These are phyloP conservation scores for Bovichtus diacanthus DNA, from an alignment of 2,797 vertebrate species.

Conservation along the genomic window DNA sequence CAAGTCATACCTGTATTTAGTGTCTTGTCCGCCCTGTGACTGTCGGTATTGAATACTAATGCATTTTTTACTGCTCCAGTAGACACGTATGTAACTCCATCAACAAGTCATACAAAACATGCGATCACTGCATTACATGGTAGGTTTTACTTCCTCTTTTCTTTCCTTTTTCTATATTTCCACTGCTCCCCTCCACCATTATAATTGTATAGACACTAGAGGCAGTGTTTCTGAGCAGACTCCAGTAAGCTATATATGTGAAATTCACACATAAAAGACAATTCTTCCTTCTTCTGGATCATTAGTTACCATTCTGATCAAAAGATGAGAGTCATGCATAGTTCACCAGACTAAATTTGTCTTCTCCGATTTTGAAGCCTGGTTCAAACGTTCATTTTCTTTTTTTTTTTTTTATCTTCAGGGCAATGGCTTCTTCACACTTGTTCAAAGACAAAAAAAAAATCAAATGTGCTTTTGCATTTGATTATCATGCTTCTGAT, in stretches of 20 bases:
- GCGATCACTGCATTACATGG: slow-evolving; percentile 53
- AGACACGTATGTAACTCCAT: slow-evolving; percentile 28
- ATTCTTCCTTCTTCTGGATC: slow-evolving; percentile 22
- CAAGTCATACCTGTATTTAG: slow-evolving; percentile 44
- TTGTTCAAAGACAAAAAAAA: slow-evolving; percentile 52
- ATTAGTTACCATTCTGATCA: slow-evolving; percentile 59
- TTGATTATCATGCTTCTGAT: slow-evolving; percentile 61
- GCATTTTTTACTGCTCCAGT: slow-evolving; percentile 31
- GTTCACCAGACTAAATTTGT: slow-evolving; percentile 66
- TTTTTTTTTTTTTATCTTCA: slow-evolving; percentile 50
- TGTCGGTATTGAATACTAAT: slow-evolving; percentile 38
- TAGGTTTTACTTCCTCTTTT: slow-evolving; percentile 36
- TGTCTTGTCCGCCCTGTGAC: slow-evolving; percentile 13
- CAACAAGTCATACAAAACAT: slow-evolving; percentile 55
- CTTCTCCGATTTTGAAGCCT: slow-evolving; percentile 49
- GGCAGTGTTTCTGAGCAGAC: slow-evolving; percentile 23
- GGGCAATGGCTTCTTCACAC: slow-evolving; percentile 43
- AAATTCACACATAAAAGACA: slow-evolving; percentile 55
- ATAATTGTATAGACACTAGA: slow-evolving; percentile 38
- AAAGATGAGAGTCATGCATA: slow-evolving; percentile 57
- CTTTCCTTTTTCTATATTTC: slow-evolving; percentile 10
- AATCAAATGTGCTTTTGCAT: slow-evolving; percentile 45
- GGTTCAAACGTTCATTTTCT: slow-evolving; percentile 54
- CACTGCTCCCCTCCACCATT: slow-evolving; percentile 1
- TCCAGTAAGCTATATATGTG: background rate